These are phyloP conservation scores for Atractosteus spatula DNA, from an alignment of 2,113 vertebrate genomes.

Conservation along the genomic window DNA sequence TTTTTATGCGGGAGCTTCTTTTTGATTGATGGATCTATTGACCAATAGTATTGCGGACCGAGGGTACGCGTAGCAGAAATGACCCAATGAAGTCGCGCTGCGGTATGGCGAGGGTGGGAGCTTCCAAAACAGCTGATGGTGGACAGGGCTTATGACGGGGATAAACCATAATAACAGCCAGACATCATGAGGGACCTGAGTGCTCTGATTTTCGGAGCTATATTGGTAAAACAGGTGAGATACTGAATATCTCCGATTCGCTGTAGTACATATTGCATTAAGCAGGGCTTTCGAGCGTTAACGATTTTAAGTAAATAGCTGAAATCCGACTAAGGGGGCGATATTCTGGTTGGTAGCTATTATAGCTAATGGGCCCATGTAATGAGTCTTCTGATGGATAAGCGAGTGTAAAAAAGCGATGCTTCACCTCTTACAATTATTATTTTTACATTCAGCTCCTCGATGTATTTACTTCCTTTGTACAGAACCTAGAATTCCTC, in stretches of 20 bases:
- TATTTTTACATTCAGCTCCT: too few species aligned
- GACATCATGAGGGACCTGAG: constrained; percentile 54
- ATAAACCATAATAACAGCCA: constrained; percentile 50
- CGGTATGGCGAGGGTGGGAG: constrained; percentile 42
- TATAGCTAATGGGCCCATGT: neutral
- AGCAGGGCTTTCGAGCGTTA: too few species aligned
- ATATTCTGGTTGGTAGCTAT: neutral
- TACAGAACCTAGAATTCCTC: too few species aligned
- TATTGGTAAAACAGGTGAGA: constrained; percentile 63
- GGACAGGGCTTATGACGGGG: constrained; percentile 27
- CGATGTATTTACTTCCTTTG: too few species aligned
- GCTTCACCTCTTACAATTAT: too few species aligned
- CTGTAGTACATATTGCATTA: too few species aligned
- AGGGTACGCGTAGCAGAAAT: neutral
- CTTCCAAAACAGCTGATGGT: constrained; percentile 41
- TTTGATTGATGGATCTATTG: constrained; percentile 32
- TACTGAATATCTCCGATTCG: neutral
- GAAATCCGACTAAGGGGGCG: neutral
- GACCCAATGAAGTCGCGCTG: constrained; percentile 38
- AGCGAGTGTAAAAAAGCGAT: too few species aligned
- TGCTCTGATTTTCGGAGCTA: constrained; percentile 54
- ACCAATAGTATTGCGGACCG: constrained; percentile 31
- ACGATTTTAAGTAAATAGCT: too few species aligned
- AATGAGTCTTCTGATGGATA: neutral
- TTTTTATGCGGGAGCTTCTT: neutral